Percentiles rank a stretch among this genome's conserved stretches.
Conservation (phyloP, 2,113 vertebrate species). For the Gavia stellata region DNA sequence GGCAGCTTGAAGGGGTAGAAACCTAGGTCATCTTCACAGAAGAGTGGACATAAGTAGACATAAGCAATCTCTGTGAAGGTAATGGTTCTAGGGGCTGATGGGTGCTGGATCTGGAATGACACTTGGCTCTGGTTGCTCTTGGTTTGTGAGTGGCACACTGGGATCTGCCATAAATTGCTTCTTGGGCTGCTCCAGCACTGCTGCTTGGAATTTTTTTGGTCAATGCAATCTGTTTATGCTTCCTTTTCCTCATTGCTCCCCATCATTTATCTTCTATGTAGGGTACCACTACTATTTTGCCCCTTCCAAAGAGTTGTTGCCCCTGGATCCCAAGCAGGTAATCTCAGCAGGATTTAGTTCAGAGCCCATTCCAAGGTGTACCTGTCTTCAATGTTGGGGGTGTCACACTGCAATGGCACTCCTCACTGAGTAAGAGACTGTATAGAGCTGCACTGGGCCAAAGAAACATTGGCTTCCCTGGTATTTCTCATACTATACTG, state of each 20-base stretch:
- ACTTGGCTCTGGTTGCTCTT: background rate
- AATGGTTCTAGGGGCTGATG: background rate
- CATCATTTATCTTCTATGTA: background rate
- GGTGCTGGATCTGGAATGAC: background rate
- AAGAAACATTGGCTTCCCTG: background rate
- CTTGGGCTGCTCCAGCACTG: background rate
- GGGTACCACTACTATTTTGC: background rate
- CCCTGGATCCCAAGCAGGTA: background rate
- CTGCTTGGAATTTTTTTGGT: background rate
- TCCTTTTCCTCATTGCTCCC: background rate
- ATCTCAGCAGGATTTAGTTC: background rate
- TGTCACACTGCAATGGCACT: fast-evolving
- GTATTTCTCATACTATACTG: background rate
- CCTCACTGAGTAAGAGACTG: background rate
- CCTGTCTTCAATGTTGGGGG: background rate
- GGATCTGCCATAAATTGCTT: background rate
- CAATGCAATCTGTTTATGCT: background rate
- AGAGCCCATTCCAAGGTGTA: background rate
- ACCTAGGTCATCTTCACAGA: background rate
- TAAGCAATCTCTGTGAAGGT: background rate
- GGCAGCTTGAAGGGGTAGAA: background rate
- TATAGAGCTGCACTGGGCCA: background rate
- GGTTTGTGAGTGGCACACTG: background rate
- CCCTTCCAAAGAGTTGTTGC: background rate
- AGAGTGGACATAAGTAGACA: background rate